These are phyloP conservation scores for Theristicus caerulescens DNA, from an alignment of 2,113 vertebrate species.

Conservation along the genomic window DNA sequence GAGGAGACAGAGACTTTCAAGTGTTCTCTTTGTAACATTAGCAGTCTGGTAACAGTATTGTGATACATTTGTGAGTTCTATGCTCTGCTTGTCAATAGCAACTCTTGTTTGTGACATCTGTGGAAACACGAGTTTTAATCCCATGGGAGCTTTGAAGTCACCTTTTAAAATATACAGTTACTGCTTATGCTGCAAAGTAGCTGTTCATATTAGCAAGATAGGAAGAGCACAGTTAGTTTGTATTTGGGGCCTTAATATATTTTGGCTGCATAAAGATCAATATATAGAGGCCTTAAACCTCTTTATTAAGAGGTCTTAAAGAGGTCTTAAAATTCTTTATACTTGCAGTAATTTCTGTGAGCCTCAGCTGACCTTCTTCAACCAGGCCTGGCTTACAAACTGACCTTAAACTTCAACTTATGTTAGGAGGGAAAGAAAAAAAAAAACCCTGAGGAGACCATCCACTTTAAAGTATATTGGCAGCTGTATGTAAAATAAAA, in stretches of 20 bases:
- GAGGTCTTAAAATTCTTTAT: neutral
- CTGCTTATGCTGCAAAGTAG: neutral
- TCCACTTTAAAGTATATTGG: constrained; percentile 14
- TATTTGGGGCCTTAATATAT: neutral
- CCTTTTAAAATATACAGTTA: neutral
- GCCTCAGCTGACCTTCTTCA: neutral
- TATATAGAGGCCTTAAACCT: neutral
- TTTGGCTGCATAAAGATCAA: neutral
- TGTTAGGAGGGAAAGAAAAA: neutral
- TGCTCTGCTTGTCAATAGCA: neutral
- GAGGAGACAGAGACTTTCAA: neutral
- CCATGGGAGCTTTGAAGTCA: rapidly evolving
- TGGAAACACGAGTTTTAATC: neutral
- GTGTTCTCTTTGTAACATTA: neutral
- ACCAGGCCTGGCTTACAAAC: neutral
- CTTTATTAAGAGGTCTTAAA: neutral
- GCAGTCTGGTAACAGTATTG: neutral
- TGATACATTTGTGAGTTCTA: neutral
- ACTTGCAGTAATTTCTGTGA: neutral
- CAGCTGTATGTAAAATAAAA: constrained; percentile 24
- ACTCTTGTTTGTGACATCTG: neutral
- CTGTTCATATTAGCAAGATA: neutral
- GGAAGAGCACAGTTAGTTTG: neutral
- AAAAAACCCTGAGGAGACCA: neutral
- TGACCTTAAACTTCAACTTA: neutral